Conservation (phyloP, 2,888 invertebrate genomes). For the Cacoxenus indagator region DNA sequence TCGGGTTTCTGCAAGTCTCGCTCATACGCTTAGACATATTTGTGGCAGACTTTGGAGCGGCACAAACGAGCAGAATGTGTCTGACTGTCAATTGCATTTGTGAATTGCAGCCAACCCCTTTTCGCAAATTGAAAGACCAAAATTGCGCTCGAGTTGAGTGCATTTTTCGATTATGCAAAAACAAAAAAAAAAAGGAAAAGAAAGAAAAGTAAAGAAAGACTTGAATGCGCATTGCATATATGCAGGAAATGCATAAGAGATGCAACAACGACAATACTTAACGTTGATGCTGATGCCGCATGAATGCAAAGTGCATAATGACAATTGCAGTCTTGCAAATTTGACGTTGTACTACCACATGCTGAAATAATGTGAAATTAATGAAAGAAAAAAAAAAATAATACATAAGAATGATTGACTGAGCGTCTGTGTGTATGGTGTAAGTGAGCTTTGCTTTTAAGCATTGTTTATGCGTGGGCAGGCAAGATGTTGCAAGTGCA, state of each 20-base stretch:
- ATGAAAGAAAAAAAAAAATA: conserved; percentile 20
- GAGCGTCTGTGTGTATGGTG: conserved; percentile 5
- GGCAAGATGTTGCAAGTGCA: not conserved
- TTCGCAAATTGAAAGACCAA: too few relatives aligned
- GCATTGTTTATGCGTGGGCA: not conserved
- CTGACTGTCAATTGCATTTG: too few relatives aligned
- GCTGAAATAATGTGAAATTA: conserved; percentile 44
- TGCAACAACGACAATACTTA: not conserved
- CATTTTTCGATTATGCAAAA: not conserved
- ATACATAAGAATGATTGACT: conserved; percentile 26
- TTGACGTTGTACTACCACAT: conserved; percentile 5
- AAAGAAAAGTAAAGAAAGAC: too few relatives aligned
- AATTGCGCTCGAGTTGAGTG: not conserved
- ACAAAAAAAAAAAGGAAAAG: not conserved
- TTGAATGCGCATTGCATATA: not conserved
- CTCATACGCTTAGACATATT: too few relatives aligned
- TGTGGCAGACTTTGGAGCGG: too few relatives aligned
- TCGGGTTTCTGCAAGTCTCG: too few relatives aligned
- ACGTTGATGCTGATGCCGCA: too few relatives aligned
- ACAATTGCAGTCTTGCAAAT: conserved; percentile 5
- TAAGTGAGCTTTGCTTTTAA: not conserved
- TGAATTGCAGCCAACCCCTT: too few relatives aligned
- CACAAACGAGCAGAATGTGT: too few relatives aligned
- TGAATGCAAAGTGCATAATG: conserved; percentile 25
- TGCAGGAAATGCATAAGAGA: conserved; percentile 1